A percentile compares a stretch with the other conserved stretches of the same genome.
phyloP scores from a whole-genome alignment of 2,113 vertebrate genomes.

The Erythrocercus mccallii region DNA sequence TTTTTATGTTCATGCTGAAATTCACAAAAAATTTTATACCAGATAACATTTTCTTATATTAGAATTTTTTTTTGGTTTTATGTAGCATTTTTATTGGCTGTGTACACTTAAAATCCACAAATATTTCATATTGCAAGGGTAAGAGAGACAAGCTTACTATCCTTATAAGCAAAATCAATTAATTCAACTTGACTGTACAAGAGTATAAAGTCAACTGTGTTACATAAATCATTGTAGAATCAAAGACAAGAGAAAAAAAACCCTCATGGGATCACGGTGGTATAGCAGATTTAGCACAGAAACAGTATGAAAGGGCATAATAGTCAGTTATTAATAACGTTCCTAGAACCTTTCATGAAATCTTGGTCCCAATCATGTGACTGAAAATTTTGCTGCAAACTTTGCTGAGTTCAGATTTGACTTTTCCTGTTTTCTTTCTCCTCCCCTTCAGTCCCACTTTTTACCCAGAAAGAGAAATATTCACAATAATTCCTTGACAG shows the following conservation, averaged over 20 bases:
- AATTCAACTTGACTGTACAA: not conserved
- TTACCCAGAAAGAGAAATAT: not conserved
- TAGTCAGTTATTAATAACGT: not conserved
- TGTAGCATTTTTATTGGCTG: not conserved
- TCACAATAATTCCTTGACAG: not conserved
- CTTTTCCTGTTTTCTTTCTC: not conserved
- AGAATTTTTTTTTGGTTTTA: not conserved
- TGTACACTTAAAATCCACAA: not conserved
- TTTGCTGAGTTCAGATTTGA: not conserved
- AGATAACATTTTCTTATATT: not conserved
- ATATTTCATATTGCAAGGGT: not conserved
- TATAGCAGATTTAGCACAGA: not conserved
- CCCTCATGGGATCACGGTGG: not conserved
- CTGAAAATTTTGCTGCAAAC: not conserved
- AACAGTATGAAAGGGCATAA: not conserved
- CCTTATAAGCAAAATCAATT: not conserved
- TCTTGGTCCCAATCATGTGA: not conserved
- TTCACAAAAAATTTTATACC: not conserved
- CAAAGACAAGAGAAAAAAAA: not conserved
- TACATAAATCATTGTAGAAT: not conserved
- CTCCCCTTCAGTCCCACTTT: not conserved
- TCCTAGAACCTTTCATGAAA: not conserved
- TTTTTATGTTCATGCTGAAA: not conserved
- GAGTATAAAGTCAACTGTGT: not conserved
- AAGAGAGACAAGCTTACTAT: not conserved